phyloP scores from a whole-genome alignment of 2,888 invertebrate species.

The Baronia brevicornis region DNA sequence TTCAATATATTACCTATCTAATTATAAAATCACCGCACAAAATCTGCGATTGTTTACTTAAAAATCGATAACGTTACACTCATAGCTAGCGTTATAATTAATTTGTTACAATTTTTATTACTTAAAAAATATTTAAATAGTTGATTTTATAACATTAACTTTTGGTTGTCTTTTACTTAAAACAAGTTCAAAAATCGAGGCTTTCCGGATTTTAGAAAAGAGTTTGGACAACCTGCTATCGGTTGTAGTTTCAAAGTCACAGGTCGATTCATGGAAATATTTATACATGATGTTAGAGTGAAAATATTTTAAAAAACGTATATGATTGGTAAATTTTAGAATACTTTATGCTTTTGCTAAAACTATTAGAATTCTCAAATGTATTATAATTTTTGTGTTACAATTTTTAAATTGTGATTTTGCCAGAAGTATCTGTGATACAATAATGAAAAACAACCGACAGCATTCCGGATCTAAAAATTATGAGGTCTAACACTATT shows the following conservation, averaged over 20 bases:
- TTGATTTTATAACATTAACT: slow-evolving; percentile 72
- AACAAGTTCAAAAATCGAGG: slow-evolving; percentile 63
- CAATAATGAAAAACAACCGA: slow-evolving; percentile 26
- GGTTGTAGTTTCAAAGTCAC: slow-evolving; percentile 22
- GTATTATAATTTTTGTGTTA: too few relatives aligned
- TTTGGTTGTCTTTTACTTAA: slow-evolving; percentile 74
- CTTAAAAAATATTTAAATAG: slow-evolving; percentile 72
- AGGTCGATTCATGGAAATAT: slow-evolving; percentile 5
- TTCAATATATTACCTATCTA: slow-evolving; percentile 77
- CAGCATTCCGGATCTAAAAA: slow-evolving; percentile 17
- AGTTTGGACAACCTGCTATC: slow-evolving; percentile 58
- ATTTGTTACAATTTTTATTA: slow-evolving; percentile 72
- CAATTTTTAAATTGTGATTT: too few relatives aligned
- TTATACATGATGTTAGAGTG: too few relatives aligned
- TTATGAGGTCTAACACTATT: slow-evolving; percentile 27
- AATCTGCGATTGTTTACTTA: slow-evolving; percentile 73
- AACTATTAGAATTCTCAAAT: too few relatives aligned
- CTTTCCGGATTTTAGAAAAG: slow-evolving; percentile 50
- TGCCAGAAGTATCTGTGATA: not conserved
- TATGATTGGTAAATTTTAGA: too few relatives aligned
- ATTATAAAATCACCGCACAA: slow-evolving; percentile 76
- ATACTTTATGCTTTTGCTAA: too few relatives aligned
- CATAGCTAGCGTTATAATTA: slow-evolving; percentile 75
- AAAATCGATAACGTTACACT: slow-evolving; percentile 75
- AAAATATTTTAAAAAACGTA: too few relatives aligned